A percentile compares a stretch with the other conserved stretches of the same genome.
These are phyloP conservation scores for Hippocampus kuda DNA, from an alignment of 2,797 vertebrate species.

Conservation along the genomic window DNA sequence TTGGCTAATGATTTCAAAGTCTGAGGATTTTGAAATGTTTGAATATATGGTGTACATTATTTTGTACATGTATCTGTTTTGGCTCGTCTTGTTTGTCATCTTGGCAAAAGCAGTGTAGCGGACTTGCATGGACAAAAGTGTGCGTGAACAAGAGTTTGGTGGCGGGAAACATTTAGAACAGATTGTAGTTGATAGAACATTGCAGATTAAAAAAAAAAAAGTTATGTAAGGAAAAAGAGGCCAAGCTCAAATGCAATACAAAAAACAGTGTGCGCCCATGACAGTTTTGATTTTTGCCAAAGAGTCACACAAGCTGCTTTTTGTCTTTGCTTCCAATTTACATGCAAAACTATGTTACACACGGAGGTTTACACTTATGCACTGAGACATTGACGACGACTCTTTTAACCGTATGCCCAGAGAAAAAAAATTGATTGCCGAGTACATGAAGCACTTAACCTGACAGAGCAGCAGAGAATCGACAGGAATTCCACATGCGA, in stretches of 20 bases:
- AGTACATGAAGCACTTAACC: constrained; percentile 44
- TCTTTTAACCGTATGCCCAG: background rate
- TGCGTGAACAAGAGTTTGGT: background rate
- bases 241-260: constrained; percentile 57
- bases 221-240: constrained; percentile 21
- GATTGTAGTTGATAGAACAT: constrained; percentile 36
- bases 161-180: constrained; percentile 6
- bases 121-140: constrained; percentile 45
- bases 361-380: constrained; percentile 1
- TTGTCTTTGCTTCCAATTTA: constrained; percentile 10
- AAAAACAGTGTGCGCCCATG: constrained; percentile 43
- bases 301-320: constrained; percentile 46
- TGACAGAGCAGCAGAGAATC: constrained; percentile 34
- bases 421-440: constrained; percentile 9
- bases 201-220: constrained; percentile 28
- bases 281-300: constrained; percentile 57
- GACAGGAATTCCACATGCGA: constrained; percentile 31
- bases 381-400: background rate
- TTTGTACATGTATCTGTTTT: constrained; percentile 63
- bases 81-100: constrained; percentile 46
- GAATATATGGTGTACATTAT: constrained; percentile 73
- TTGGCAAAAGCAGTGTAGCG: constrained; percentile 33
- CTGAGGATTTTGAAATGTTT: constrained; percentile 63
- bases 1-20: constrained; percentile 72
- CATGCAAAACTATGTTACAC: constrained; percentile 7